A percentile compares a stretch with the other conserved stretches of the same genome.
Conservation (phyloP, 2,888 invertebrate genomes). For the Dolomedes plantarius region DNA sequence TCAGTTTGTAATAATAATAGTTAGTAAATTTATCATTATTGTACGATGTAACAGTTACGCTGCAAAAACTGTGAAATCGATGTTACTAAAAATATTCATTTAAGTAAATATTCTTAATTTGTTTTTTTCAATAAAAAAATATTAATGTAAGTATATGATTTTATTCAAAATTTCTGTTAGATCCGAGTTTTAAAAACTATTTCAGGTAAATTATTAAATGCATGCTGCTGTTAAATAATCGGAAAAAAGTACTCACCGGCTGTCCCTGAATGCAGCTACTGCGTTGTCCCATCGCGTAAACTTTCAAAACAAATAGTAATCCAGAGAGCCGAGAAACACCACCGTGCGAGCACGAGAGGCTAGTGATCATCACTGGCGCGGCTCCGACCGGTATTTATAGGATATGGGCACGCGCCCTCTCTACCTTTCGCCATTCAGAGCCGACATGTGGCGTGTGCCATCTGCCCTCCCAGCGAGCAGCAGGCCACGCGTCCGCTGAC, state of each 20-base stretch:
- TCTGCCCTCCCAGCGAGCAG: constrained; percentile 46
- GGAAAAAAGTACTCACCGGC: constrained; percentile 44
- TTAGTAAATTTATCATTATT: too few species aligned
- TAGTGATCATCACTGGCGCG: constrained; percentile 23
- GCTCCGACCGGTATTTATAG: constrained; percentile 27
- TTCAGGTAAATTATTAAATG: too few species aligned
- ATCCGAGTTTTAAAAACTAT: too few species aligned
- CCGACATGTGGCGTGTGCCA: constrained; percentile 69
- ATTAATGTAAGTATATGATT: too few species aligned
- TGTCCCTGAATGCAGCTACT: constrained; percentile 66
- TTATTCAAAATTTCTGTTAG: too few species aligned
- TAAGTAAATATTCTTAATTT: too few species aligned
- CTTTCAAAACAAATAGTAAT: constrained; percentile 11
- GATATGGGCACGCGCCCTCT: constrained; percentile 53
- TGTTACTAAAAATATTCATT: too few species aligned
- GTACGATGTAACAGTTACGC: too few species aligned
- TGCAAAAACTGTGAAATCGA: too few species aligned
- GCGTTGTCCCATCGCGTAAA: constrained; percentile 48
- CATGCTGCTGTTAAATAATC: too few species aligned
- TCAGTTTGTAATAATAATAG: too few species aligned
- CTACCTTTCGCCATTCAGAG: constrained; percentile 50
- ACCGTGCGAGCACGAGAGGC: constrained; percentile 9
- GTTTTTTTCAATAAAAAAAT: too few species aligned
- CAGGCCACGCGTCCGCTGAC: constrained; percentile 54
- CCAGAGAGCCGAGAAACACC: constrained; percentile 31